phyloP scores from a whole-genome alignment of 2,797 vertebrate genomes.

The Brachyalestes nurse region DNA sequence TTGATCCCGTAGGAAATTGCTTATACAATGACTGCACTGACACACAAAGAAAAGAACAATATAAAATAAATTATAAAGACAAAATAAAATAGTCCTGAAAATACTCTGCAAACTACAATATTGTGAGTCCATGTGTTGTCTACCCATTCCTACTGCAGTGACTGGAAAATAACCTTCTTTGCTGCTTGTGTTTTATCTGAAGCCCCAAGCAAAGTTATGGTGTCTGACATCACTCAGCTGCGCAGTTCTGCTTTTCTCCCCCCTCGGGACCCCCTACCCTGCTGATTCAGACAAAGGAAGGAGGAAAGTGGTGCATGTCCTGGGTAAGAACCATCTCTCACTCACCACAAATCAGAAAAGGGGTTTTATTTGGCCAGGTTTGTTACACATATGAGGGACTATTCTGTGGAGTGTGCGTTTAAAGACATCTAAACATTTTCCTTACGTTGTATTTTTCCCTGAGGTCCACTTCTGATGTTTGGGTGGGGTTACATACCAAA shows the following conservation, averaged over 20 bases:
- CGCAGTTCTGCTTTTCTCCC: slow-evolving; percentile 46
- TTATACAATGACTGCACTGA: no score
- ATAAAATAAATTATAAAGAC: no score
- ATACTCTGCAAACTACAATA: no score
- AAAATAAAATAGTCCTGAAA: no score
- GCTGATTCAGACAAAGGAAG: slow-evolving; percentile 76
- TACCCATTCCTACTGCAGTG: neutral
- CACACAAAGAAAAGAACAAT: no score
- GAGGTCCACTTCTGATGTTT: no score
- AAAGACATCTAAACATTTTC: no score
- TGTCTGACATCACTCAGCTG: slow-evolving; percentile 62
- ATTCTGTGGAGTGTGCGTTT: no score
- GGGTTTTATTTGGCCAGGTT: neutral
- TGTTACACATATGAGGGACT: neutral
- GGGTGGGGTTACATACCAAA: no score
- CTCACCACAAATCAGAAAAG: neutral
- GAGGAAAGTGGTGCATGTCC: slow-evolving; percentile 90
- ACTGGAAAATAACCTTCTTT: neutral
- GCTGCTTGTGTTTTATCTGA: slow-evolving; percentile 44
- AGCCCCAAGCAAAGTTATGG: slow-evolving; percentile 57
- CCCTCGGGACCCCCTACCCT: slow-evolving; percentile 60
- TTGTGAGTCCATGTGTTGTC: neutral
- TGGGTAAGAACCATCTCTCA: slow-evolving; percentile 79
- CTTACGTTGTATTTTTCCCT: no score
- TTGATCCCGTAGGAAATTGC: no score